Evolutionary conservation across 2,113 vertebrate genomes (phyloP), one percentile per base, ranked within the genome.

Genomic region (Aspidoscelis tigris): DNA sequence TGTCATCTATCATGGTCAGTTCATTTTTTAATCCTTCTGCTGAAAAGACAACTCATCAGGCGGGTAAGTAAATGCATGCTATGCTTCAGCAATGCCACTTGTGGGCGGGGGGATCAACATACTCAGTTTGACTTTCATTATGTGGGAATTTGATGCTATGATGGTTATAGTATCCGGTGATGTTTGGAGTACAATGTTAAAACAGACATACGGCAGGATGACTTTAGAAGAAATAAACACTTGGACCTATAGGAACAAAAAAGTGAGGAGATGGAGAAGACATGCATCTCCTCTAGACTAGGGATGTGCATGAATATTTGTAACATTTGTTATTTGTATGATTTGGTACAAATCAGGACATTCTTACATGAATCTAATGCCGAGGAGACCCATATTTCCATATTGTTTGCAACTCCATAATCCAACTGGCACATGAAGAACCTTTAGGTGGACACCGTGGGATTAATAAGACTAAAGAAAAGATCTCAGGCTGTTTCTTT

Each of bases 1-100:
- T 79, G 50, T 84, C 86, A 95, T 96, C 92, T 86, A 72, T 94
- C 92, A 95, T 55, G 88, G 90, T 87, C 90, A 90, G 88, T 89
- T 86, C 55, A 82, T 89, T 6, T 89, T 71, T 83, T 68, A 74
- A 80, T 21, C 70, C 44, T 43, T 82, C 84, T 85, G 76, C 89
- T 93, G 91, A 92, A 89, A 4, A 90, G 88, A 82, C 89, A 90
- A 14, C 80, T 74, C 93, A 87, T 83, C 91, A 94, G 88, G 90
- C 78, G 88, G 86, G 91, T 89, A 88, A 81, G 84, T 90, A 82
- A 90, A 91, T 75, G 76, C 86, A 69, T 43, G 41, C 76, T 84
- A 77, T 78, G 50, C 84, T 91, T 88, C 89, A 90, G 65, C 89
- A 89, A 7, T 78, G 82, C 78, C 69, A 84, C 83, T 89, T 85